Evolutionary conservation across 1,140 invertebrate species (phyloP).

Genomic region (Lepeophtheirus salmonis): DNA sequence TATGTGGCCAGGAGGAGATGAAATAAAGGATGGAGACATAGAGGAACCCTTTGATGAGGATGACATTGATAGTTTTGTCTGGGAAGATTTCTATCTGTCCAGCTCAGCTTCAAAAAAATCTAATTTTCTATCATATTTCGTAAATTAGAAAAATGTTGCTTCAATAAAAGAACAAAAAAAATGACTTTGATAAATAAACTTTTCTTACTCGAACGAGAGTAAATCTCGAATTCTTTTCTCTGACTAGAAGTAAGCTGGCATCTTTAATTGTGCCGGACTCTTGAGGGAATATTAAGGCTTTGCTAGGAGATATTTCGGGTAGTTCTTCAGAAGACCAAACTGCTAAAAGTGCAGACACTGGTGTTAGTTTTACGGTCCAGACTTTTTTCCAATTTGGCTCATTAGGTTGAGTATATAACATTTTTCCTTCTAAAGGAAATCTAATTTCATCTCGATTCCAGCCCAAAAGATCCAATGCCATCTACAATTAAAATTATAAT

Average conservation of each 20-base stretch:
- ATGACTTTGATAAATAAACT: not conserved
- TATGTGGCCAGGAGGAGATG: conserved; percentile 6
- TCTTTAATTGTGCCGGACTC: conserved; percentile 11
- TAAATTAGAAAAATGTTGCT: not conserved
- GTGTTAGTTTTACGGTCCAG: conserved; percentile 4
- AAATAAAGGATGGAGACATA: not conserved
- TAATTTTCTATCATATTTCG: not conserved
- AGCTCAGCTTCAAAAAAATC: not conserved
- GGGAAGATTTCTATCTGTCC: not conserved
- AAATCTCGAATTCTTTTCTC: conserved; percentile 14
- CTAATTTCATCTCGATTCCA: conserved; percentile 7
- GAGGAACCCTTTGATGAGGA: not conserved
- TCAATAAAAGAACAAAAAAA: not conserved
- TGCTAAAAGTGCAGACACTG: not conserved
- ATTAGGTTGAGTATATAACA: conserved; percentile 3
- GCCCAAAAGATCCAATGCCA: conserved; percentile 4
- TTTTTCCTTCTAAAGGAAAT: conserved; percentile 5
- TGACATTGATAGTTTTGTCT: not conserved
- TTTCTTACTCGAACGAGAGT: conserved; percentile 12
- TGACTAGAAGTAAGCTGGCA: conserved; percentile 16
- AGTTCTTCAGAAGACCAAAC: conserved; percentile 9
- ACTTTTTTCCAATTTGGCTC: conserved; percentile 12
- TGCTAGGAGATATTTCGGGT: conserved; percentile 4
- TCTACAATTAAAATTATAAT: conserved; percentile 1
- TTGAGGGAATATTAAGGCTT: conserved; percentile 8